Evolutionary conservation across 2,888 invertebrate genomes (phyloP).

Genomic region (Oasisia sp.): DNA sequence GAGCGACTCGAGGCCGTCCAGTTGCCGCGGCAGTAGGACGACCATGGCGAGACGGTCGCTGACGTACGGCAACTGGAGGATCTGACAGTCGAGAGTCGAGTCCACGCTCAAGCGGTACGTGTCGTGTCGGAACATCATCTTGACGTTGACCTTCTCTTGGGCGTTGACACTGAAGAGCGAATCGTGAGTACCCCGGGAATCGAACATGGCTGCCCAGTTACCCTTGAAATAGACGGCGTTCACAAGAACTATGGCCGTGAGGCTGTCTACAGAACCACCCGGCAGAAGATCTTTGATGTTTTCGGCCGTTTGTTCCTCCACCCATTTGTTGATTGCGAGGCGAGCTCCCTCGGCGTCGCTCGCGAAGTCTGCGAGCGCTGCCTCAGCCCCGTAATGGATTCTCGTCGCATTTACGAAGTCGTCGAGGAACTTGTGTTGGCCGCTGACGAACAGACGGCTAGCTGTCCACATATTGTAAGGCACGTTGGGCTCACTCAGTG

Average conservation of each 20-base stretch:
- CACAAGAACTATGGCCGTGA: constrained; percentile 63
- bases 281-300: constrained; percentile 83
- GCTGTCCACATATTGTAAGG: constrained; percentile 37
- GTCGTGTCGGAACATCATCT: constrained; percentile 76
- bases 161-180: constrained; percentile 73
- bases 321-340: constrained; percentile 82
- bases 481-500: neutral
- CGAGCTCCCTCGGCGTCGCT: constrained; percentile 59
- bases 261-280: constrained; percentile 63
- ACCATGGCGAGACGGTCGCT: constrained; percentile 53
- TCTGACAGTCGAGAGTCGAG: constrained; percentile 77
- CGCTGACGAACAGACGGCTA: constrained; percentile 43
- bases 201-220: constrained; percentile 70
- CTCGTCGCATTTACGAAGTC: constrained; percentile 40
- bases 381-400: constrained; percentile 45
- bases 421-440: constrained; percentile 39
- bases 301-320: constrained; percentile 80
- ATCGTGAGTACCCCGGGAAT: constrained; percentile 71
- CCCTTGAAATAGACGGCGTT: constrained; percentile 69
- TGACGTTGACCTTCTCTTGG: constrained; percentile 70
- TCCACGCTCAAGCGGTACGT: constrained; percentile 69
- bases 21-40: constrained; percentile 51
- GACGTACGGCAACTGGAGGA: constrained; percentile 78
- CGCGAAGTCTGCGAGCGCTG: constrained; percentile 44
- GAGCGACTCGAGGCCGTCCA: constrained; percentile 46